Conservation (phyloP, 1,140 invertebrate species). For the Apocrypta bakeri region DNA sequence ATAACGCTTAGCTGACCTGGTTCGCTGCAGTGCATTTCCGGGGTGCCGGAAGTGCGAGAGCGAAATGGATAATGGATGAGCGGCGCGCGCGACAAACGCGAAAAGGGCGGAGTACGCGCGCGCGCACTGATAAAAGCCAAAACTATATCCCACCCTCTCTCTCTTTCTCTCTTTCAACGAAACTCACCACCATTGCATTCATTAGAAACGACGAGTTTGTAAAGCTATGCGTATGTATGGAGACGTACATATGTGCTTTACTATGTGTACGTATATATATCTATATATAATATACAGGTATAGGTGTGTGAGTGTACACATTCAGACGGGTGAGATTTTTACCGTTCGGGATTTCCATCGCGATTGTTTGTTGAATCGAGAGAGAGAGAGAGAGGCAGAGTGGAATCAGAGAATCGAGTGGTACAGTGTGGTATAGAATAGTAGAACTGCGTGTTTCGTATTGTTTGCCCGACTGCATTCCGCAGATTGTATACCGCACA, state of each 20-base stretch:
- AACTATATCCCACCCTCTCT: background rate
- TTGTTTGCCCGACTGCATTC: background rate
- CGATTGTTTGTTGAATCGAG: background rate
- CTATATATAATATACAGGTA: no score
- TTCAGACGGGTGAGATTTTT: background rate
- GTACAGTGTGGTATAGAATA: no score
- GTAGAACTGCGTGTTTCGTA: background rate
- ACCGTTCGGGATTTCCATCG: background rate
- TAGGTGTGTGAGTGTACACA: no score
- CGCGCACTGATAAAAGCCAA: background rate
- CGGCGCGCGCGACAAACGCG: constrained; percentile 22
- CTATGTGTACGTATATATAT: no score
- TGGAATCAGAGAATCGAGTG: background rate
- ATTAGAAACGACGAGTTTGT: background rate
- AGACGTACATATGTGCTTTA: no score
- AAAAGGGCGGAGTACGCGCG: constrained; percentile 35
- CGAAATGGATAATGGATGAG: constrained; percentile 33
- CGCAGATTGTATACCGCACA: background rate
- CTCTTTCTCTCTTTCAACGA: background rate
- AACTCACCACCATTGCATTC: background rate
- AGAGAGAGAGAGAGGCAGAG: background rate
- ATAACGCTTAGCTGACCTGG: constrained; percentile 1
- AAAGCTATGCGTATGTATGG: no score
- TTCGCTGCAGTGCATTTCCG: background rate
- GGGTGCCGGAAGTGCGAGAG: constrained; percentile 29